These are phyloP conservation scores for Muscicapa adusta DNA, from an alignment of 2,113 vertebrate species.

Conservation along the genomic window DNA sequence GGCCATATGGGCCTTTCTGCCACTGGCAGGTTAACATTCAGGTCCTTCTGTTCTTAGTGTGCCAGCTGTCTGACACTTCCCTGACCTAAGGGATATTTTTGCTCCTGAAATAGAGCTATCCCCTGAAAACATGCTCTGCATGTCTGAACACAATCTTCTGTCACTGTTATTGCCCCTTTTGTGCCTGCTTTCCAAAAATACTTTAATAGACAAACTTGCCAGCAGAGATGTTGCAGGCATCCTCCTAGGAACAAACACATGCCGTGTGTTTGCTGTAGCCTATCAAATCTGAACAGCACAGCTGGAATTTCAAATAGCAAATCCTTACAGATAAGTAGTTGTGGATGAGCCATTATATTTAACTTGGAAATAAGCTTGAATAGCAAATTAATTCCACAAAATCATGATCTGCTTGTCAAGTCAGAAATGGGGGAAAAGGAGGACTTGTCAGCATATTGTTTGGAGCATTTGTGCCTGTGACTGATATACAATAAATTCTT, in stretches of 20 bases:
- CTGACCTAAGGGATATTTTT: not conserved
- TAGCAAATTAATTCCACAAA: constrained; percentile 47
- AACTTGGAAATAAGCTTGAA: constrained; percentile 41
- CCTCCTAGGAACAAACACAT: not conserved
- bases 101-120: not conserved
- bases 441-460: constrained; percentile 17
- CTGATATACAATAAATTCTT: not conserved
- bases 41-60: not conserved
- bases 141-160: not conserved
- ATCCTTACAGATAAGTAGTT: constrained; percentile 20
- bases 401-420: constrained; percentile 35
- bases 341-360: constrained; percentile 41
- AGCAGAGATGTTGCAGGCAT: not conserved
- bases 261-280: not conserved
- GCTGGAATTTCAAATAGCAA: constrained; percentile 44
- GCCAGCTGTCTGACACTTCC: not conserved
- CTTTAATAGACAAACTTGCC: not conserved
- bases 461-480: not conserved
- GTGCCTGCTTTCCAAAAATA: constrained; percentile 36
- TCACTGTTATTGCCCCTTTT: not conserved
- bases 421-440: not conserved
- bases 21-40: not conserved
- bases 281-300: constrained; percentile 34
- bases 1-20: not conserved
- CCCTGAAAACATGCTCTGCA: not conserved